phyloP scores from a whole-genome alignment of 2,888 invertebrate genomes.

The Leucoma salicis region DNA sequence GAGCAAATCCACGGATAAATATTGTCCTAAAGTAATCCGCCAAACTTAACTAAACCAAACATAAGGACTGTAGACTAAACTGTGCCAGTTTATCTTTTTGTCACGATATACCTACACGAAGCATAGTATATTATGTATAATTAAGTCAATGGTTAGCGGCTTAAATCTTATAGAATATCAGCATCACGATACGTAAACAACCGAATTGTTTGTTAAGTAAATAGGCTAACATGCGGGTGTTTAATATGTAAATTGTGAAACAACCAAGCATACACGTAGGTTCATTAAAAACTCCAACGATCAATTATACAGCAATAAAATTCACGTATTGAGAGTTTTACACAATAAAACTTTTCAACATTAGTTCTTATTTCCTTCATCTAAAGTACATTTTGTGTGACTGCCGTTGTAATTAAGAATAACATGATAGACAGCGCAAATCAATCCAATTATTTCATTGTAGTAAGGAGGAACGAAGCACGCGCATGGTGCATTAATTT shows the following conservation, averaged over 20 bases:
- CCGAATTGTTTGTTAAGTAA: conserved; percentile 29
- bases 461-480: conserved; percentile 39
- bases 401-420: conserved; percentile 43
- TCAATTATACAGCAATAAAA: conserved; percentile 67
- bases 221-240: conserved; percentile 49
- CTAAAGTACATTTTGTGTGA: conserved; percentile 30
- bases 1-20: conserved; percentile 54
- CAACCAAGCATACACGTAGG: conserved; percentile 47
- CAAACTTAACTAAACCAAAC: conserved; percentile 44
- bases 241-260: conserved; percentile 54
- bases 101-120: conserved; percentile 32
- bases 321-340: conserved; percentile 51
- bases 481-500: conserved; percentile 64
- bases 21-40: conserved; percentile 51
- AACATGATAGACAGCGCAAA: conserved; percentile 56
- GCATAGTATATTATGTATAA: conserved; percentile 26
- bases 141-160: conserved; percentile 18
- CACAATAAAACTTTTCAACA: conserved; percentile 17
- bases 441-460: conserved; percentile 63
- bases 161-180: conserved; percentile 30
- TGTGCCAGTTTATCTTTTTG: conserved; percentile 20
- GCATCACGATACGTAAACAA: conserved; percentile 35
- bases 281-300: conserved; percentile 52
- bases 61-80: not conserved
- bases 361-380: conserved; percentile 19